Evolutionary conservation across 2,888 invertebrate genomes (phyloP), one percentile per base, ranked within the genome.

Genomic region (Lutraria lutraria): DNA sequence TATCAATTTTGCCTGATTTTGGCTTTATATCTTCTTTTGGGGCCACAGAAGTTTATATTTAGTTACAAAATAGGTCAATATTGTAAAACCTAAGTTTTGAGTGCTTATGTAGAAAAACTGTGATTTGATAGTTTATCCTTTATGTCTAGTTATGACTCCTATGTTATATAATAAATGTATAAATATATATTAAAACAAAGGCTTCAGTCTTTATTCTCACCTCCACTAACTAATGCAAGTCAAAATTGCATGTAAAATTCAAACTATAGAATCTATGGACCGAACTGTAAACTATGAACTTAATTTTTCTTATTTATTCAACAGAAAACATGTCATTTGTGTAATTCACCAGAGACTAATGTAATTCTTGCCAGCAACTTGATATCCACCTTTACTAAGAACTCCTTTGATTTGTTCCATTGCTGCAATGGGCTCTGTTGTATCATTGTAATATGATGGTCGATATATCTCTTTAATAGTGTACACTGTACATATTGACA

Each of bases 121-220:
- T 85, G 79, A 79, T 72, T 84, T 29, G 25, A 68, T 72, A 16
- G 13, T 80, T 25, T 72, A 68, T 79, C 54, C 25, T 53, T 76
- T 76, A 19, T 72, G 68, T 85, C 72, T 85, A 72, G 52, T 56
- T 60, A 85, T 60, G 85, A 60, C 80, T 80, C 79, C 54, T 43
- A 79, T 76, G 60, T 84, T 85, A 85, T 60, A 85, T 76, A 85
- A 85, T 85, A 85, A 85, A 85, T 85, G 79, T 85, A 85, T 85
- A 85, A n/a, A n/a, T 54, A 54, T 34, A 34, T 82, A 82, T 82
- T 56, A 85, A 43, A 79, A 79, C 43, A 52, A 43, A 63, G 63
- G 4, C 34, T 68, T 83, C 10, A 60, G n/a, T 68, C n/a, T 68
- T 68, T 68, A 25, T 68, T 25, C 25, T 25, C 25, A 25, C 25